Base-by-base conservation (phyloP, 2,797 vertebrate species). In the Galaxias olidus region DNA sequence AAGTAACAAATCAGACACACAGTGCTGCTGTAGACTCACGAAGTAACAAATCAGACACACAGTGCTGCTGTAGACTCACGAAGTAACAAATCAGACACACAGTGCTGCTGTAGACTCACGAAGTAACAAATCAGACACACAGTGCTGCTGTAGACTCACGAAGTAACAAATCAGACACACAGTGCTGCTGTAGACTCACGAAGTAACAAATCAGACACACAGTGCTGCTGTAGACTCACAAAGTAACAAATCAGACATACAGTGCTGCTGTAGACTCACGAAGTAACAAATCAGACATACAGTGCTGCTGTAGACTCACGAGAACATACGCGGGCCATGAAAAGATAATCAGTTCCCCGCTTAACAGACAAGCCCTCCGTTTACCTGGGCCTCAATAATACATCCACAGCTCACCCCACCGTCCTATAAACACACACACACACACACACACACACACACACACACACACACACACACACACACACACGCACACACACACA, bases 311-410 rank as follows among this genome's bases (percentile, higher is more conserved):
- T 59, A 62, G 65, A 78, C 53, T 82, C 84, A 86, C 88, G 69
- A 88, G 87, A 89, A 87, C 85, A 70, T 78, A 87, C 83, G 59
- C 60, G 10, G 30, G 59, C 86, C 77, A 88, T 88, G 52, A 86
- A 88, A 84, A 49, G 83, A 76, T 84, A 68, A 89, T n/a, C 18
- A 66, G 68, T 46, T 63, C 43, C 62, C 76, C 61, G 66, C 78
- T 72, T 69, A 87, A 84, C 79, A 81, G 74, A 69, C 70, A 50
- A 76, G 72, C 64, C 61, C 44, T 72, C 65, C 80, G 65, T 79
- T 79, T 68, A 71, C 75, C 47, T 15, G 50, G 54, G 57, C 67
- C 49, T 89, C 61, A 84, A 89, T 89, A 79, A 90, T 85, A 63
- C 65, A 90, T 86, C 30, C 3, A 30, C 30, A 30, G 30, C 30